Base-by-base conservation (phyloP, 2,888 invertebrate genomes). In the Apotomis betuletana region DNA sequence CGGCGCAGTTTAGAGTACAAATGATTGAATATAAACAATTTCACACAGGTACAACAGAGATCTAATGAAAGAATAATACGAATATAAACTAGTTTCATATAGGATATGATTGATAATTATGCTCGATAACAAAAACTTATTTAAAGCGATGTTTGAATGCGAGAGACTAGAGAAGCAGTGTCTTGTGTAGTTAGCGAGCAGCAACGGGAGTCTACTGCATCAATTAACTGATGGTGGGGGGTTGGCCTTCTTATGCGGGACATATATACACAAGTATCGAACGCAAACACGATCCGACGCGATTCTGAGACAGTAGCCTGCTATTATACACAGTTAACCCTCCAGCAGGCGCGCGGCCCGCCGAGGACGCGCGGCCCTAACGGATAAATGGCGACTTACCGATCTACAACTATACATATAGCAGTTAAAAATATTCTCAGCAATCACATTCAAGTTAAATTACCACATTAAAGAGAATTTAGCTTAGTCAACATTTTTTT, bases 41-140 rank as follows among this genome's bases (percentile, higher is more conserved):
- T 89, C 85, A 91, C 89, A 89, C 92, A 92, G 93, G 93, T 93
- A 93, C 93, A 90, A 92, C 90, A 92, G 92, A 92, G 93, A 93
- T 93, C 93, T 92, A 92, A 90, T 91, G 90, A 91, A 92, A 92
- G 86, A 91, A 91, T 93, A 92, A 92, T 92, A 91, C 90, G 83
- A 91, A 88, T 89, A 91, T 85, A 88, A 90, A 91, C 92, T 92
- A 92, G 86, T 86, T 86, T 88, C 83, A 90, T 86, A 86, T 89
- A 92, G 92, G 92, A 92, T 91, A 91, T 91, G 89, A 89, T 87
- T 84, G 86, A 87, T 88, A 88, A 93, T 93, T 92, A 92, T 93
- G 92, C 92, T 88, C 91, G 89, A 87, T 89, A 89, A 89, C 87
- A 86, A 85, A 85, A 85, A 85, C 88, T 85, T 86, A 82, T 83